Evolutionary conservation across 2,888 invertebrate species (phyloP), one percentile per base, ranked within the genome.

Genomic region (Trissolcus japonicus): DNA sequence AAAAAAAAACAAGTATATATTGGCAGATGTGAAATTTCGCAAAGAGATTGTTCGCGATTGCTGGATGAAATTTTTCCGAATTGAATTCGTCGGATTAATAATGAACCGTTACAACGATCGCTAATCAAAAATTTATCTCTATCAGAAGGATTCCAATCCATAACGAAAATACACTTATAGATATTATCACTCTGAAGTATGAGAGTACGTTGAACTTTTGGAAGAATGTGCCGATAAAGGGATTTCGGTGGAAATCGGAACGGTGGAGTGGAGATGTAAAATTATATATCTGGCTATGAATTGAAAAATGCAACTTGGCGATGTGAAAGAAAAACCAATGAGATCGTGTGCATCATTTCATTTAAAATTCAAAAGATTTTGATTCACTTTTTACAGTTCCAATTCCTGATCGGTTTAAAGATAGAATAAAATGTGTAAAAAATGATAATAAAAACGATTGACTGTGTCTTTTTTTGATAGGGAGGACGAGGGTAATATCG

Each of bases 401-500:
- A 35, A 35, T 35, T 35, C 35, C 2, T 35, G 35, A 35, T 35
- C 35, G 35, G 35, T 35, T n/a, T 35, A 35, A 11, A 25, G 25
- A 50, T 61, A 25, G 21, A 17, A 35, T 50, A 35, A 6, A 46
- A 51, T n/a, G 35, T 29, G 19, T 11, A 61, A 61, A 50, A 25
- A 61, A 16, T 48, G 17, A 53, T 53, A 35, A 35, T 35, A 35
- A 35, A 35, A 35, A 35, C 9, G 35, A 35, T 9, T 35, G 35
- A 35, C 35, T 35, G 11, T 65, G 65, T 65, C 69, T 77, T 65
- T 73, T 63, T 73, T 73, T 65, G 65, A 72, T 69, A 78, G 73
- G 65, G 67, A 69, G 73, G 65, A 73, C 72, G 55, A 63, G 59
- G 60, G 55, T 77, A 73, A 77, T 59, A 62, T 72, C 66, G 35